These are phyloP conservation scores for Momotus momota DNA, from an alignment of 2,797 vertebrate species.

Conservation along the genomic window DNA sequence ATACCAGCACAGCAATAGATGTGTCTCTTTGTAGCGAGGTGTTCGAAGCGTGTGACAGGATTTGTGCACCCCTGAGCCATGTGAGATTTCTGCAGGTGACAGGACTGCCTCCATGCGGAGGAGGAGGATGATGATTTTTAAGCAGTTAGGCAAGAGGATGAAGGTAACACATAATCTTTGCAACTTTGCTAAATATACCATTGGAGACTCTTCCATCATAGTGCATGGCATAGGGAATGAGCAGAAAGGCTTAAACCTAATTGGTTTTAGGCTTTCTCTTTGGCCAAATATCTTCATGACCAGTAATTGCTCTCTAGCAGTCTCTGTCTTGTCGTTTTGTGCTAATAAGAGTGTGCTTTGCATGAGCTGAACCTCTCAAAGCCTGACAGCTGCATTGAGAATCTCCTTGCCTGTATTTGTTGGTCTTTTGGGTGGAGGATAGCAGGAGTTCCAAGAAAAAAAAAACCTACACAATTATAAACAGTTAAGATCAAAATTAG, in stretches of 20 bases:
- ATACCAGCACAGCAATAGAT: background rate
- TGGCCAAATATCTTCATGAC: background rate
- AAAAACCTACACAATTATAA: background rate
- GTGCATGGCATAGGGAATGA: background rate
- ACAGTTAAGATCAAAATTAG: background rate
- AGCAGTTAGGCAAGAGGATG: background rate
- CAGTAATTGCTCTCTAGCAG: background rate
- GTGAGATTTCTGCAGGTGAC: background rate
- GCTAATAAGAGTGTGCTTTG: background rate
- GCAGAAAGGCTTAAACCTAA: background rate
- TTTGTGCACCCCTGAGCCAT: accelerated
- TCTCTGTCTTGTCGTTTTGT: background rate
- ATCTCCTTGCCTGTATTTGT: background rate
- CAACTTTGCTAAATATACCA: background rate
- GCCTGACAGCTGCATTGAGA: background rate
- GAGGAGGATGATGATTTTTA: background rate
- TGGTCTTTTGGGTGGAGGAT: background rate
- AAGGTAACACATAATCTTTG: background rate
- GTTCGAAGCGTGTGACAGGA: background rate
- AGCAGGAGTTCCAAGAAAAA: background rate
- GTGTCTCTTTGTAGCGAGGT: accelerated
- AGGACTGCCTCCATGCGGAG: background rate
- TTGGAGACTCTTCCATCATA: background rate
- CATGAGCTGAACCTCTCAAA: background rate
- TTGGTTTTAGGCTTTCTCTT: background rate